These are phyloP conservation scores for Aromia moschata DNA, from an alignment of 2,888 invertebrate genomes.

Conservation along the genomic window DNA sequence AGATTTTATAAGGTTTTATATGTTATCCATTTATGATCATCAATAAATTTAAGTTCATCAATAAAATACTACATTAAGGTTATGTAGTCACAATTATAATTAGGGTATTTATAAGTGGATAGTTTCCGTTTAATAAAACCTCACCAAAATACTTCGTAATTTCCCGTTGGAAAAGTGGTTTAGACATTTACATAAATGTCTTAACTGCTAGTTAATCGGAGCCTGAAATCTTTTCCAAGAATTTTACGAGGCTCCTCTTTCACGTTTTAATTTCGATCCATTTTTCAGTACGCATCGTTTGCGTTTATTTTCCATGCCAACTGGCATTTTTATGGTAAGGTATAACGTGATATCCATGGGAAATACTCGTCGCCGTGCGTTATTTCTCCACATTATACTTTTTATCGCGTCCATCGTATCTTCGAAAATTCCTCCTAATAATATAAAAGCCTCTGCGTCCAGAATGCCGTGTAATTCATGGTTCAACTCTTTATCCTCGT, in stretches of 20 bases:
- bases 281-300: conserved; percentile 10
- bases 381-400: conserved; percentile 37
- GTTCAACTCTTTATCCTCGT: conserved; percentile 43
- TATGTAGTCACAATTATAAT: too few relatives aligned
- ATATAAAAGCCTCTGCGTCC: conserved; percentile 37
- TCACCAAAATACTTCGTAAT: too few relatives aligned
- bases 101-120: too few relatives aligned
- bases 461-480: conserved; percentile 38
- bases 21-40: too few relatives aligned
- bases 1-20: too few relatives aligned
- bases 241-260: not conserved
- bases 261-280: not conserved
- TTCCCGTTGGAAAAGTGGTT: too few relatives aligned
- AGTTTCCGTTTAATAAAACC: too few relatives aligned
- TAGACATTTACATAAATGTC: not conserved
- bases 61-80: too few relatives aligned
- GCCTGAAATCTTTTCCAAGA: not conserved
- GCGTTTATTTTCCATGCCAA: conserved; percentile 16
- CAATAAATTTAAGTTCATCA: too few relatives aligned
- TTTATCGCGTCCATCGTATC: conserved; percentile 40
- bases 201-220: not conserved
- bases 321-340: conserved; percentile 15
- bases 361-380: conserved; percentile 36
- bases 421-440: conserved; percentile 39
- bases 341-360: conserved; percentile 46